Base-by-base conservation (phyloP, 2,113 vertebrate genomes). In the Dipodomys ordii region DNA sequence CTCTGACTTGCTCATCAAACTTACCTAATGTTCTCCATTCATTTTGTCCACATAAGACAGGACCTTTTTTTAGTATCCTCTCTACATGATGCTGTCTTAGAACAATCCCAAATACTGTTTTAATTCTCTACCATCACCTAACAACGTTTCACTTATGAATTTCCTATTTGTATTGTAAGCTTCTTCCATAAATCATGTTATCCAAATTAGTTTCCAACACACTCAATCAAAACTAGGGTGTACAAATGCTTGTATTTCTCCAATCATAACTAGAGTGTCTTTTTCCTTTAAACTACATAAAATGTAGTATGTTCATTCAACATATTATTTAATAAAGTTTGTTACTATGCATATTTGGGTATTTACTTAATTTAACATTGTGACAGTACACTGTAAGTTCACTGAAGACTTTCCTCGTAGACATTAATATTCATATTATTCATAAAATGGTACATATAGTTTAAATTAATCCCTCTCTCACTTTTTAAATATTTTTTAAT, bases 401-500 rank as follows among this genome's bases (percentile, higher is more conserved):
- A 13, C 0, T 69, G 60, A 30, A 13, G 6, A 5, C 69, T 84
- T 94, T 84, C n/a, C 73, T 1, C 67, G 30, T 62, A 89, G 3
- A 80, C 67, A 80, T 1, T 87, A 46, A 62, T 46, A 83, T 19
- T 6, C 20, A 4, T 49, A 27, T 91, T 57, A 39, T 39, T 39
- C 39, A 39, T 74, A 95, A 90, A 92, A 77, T 9, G 15, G 27
- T 8, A 80, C 39, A 18, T 12, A n/a, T 89, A 23, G 13, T 22
- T 46, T 91, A 76, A 44, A 3, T 74, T 49, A 77, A 71, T 81
- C 44, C 73, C 86, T 83, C 35, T 80, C 27, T 49, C 2, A 49
- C 12, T 89, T 39, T 62, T 35, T 72, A 86, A 87, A 80, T 18
- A 39, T 4, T 71, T 87, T 88, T 88, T 71, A 92, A 32, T 87